phyloP scores from a whole-genome alignment of 1,140 invertebrate genomes.

The Diuraphis noxia region DNA sequence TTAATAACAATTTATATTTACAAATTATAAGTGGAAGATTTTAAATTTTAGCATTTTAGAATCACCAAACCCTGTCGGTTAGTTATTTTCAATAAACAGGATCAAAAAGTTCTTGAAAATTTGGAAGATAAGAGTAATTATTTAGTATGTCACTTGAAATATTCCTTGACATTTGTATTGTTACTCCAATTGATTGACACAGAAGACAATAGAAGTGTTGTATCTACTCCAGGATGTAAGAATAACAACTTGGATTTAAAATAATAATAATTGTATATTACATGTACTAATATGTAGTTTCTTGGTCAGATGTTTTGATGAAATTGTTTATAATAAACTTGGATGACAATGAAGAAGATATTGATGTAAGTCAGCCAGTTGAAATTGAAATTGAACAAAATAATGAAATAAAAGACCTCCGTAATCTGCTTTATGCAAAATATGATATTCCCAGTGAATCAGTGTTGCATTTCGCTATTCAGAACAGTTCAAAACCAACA shows the following conservation, averaged over 20 bases:
- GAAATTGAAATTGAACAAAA: constrained; percentile 47
- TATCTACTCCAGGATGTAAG: constrained; percentile 36
- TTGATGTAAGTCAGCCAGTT: constrained; percentile 11
- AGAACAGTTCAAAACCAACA: constrained; percentile 26
- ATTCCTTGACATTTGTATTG: neutral
- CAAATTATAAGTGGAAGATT: neutral
- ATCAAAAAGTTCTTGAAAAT: constrained; percentile 25
- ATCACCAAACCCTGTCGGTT: constrained; percentile 24
- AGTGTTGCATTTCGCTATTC: constrained; percentile 10
- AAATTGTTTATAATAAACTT: constrained; percentile 41
- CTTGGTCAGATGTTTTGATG: neutral
- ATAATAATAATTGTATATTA: neutral
- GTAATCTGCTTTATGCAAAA: neutral
- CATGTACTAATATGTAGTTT: neutral
- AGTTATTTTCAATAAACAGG: constrained; percentile 36
- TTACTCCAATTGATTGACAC: constrained; percentile 14
- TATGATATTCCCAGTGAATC: constrained; percentile 31
- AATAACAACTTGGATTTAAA: neutral
- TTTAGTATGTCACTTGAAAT: constrained; percentile 20
- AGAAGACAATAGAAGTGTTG: neutral
- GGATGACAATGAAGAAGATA: constrained; percentile 42
- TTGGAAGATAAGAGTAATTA: constrained; percentile 18
- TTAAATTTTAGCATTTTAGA: constrained; percentile 30
- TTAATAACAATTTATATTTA: neutral
- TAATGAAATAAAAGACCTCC: constrained; percentile 12